Evolutionary conservation across 1,140 invertebrate genomes (phyloP).

Genomic region (Brachionus rubens): DNA sequence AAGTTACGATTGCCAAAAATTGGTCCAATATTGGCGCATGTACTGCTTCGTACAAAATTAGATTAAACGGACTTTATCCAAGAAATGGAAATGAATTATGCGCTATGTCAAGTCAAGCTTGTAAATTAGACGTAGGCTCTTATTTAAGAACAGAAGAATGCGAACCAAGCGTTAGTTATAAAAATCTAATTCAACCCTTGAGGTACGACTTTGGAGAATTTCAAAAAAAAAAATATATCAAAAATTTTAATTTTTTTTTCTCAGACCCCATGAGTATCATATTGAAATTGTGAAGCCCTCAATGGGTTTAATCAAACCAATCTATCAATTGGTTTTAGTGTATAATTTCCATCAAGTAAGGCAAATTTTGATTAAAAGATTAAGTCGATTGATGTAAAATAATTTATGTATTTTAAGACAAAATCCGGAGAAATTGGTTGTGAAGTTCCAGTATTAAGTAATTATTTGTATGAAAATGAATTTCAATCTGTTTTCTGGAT

Average conservation of each 20-base stretch:
- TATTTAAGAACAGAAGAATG: constrained; percentile 32
- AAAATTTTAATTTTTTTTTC: background rate
- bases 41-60: constrained; percentile 22
- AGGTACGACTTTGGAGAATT: too few species aligned
- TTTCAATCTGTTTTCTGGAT: constrained; percentile 94
- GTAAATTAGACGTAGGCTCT: constrained; percentile 6
- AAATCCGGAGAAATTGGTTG: constrained; percentile 79
- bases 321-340: constrained; percentile 15
- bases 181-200: constrained; percentile 24
- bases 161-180: constrained; percentile 8
- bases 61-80: background rate
- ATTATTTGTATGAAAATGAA: constrained; percentile 86
- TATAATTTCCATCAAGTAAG: constrained; percentile 46
- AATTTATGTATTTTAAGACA: constrained; percentile 53
- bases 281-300: constrained; percentile 40
- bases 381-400: constrained; percentile 48
- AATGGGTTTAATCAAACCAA: constrained; percentile 34
- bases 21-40: constrained; percentile 34
- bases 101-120: constrained; percentile 26
- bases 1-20: constrained; percentile 31
- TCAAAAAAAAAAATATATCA: background rate
- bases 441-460: constrained; percentile 73
- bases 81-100: constrained; percentile 6
- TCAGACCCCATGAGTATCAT: constrained; percentile 12
- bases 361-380: background rate